These are phyloP conservation scores for Leptinotarsa undecemlineata DNA, from an alignment of 1,140 invertebrate genomes.

Conservation along the genomic window DNA sequence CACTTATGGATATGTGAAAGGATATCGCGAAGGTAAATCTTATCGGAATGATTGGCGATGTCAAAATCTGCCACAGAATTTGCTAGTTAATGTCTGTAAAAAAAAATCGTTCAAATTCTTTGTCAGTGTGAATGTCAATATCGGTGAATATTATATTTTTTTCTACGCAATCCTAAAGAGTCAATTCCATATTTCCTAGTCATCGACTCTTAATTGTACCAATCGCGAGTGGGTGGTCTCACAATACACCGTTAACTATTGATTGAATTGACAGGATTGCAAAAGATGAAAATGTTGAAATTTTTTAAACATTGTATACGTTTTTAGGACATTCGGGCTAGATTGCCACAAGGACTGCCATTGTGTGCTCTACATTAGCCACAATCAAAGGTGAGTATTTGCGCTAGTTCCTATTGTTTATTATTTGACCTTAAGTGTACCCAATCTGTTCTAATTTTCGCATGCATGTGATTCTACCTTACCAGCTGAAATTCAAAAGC, in stretches of 20 bases:
- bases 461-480: not conserved
- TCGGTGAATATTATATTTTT: not conserved
- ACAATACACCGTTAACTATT: conserved; percentile 4
- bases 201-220: not conserved
- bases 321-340: conserved; percentile 4
- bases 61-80: conserved; percentile 10
- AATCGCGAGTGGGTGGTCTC: conserved; percentile 16
- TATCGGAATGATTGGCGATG: not conserved
- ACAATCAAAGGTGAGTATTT: conserved; percentile 5
- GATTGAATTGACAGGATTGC: conserved; percentile 4
- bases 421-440: conserved; percentile 8
- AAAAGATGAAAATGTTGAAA: conserved; percentile 5
- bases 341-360: not conserved
- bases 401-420: not conserved
- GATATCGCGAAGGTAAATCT: not conserved
- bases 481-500: no score
- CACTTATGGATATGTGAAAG: conserved; percentile 12
- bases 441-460: not conserved
- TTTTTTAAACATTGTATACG: not conserved
- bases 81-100: not conserved
- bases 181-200: not conserved
- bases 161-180: not conserved
- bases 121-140: conserved; percentile 13
- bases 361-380: conserved; percentile 7
- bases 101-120: conserved; percentile 10